These are phyloP conservation scores for Neodontobutis hainanensis DNA, from an alignment of 2,113 vertebrate genomes.

Conservation along the genomic window DNA sequence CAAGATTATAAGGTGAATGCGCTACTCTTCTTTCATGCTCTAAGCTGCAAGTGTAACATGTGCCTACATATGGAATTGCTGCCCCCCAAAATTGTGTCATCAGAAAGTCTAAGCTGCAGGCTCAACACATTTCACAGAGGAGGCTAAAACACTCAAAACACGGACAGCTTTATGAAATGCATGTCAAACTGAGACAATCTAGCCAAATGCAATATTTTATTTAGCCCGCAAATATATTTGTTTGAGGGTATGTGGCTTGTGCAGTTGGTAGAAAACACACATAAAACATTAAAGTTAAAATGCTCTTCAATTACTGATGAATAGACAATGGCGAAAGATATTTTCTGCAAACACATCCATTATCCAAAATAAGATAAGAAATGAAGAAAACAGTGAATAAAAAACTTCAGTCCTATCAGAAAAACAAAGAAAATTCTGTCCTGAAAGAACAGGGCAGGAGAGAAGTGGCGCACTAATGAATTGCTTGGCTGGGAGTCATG, in stretches of 20 bases:
- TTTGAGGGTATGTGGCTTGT: no score
- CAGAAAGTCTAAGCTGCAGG: slow-evolving; percentile 5
- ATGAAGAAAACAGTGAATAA: slow-evolving; percentile 3
- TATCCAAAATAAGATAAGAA: slow-evolving; percentile 5
- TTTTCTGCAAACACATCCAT: background rate
- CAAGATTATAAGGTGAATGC: background rate
- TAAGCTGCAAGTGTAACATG: slow-evolving; percentile 1
- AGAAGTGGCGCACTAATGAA: slow-evolving; percentile 41
- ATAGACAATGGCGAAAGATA: no score
- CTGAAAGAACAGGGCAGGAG: background rate
- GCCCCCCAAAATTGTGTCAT: background rate
- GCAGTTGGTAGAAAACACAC: no score
- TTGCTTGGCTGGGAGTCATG: slow-evolving; percentile 35
- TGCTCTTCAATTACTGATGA: no score
- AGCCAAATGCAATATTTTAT: no score
- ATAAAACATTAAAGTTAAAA: no score
- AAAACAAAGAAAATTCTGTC: slow-evolving; percentile 44
- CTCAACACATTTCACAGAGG: background rate
- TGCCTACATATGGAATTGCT: background rate
- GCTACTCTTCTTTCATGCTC: background rate
- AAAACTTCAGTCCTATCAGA: slow-evolving; percentile 1
- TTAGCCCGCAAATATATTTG: no score
- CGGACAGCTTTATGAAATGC: background rate
- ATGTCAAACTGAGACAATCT: background rate
- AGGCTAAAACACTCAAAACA: background rate